Evolutionary conservation across 2,888 invertebrate species (phyloP), one percentile per base, ranked within the genome.

Genomic region (Acronicta aceris): DNA sequence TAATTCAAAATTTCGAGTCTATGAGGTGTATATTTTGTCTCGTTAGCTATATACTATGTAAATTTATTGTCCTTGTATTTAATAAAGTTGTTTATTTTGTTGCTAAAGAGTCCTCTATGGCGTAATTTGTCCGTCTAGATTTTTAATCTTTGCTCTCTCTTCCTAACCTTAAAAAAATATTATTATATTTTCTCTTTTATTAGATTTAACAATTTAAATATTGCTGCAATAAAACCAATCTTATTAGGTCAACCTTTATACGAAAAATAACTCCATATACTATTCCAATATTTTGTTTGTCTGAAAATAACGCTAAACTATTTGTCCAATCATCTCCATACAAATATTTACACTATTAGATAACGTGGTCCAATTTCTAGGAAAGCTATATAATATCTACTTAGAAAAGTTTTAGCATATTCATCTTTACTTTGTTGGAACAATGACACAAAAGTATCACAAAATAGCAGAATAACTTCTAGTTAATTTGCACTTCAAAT

Each of bases 11-110:
- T 45, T 65, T 52, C 33, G 42, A 49, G 41, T 51, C 50, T 54
- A 33, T 42, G 33, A 25, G 1, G 17, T 30, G 27, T 40, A 38
- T 45, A 38, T 43, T 45, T 12, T 40, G 12, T n/a, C 36, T 36
- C 13, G 13, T 36, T 13, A 13, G 27, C n/a, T 54, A n/a, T 21
- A 36, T 6, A 16, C 13, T 25, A 13, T 25, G 36, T 59, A 61
- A 49, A 67, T 71, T 75, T 67, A 76, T 58, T 43, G 50, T 52
- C 42, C 41, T 63, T 53, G 59, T 67, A 16, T 25, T 42, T 62
- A 62, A 58, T 62, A 43, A 10, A 65, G 27, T 42, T 56, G 59
- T 67, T 71, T 67, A 57, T 67, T 58, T 48, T n/a, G 40, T 62
- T 42, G 38, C 21, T 52, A 55, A 50, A 43, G 16, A 66, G 46